Evolutionary conservation across 2,113 vertebrate species (phyloP).

Genomic region (Oceanodroma tethys): DNA sequence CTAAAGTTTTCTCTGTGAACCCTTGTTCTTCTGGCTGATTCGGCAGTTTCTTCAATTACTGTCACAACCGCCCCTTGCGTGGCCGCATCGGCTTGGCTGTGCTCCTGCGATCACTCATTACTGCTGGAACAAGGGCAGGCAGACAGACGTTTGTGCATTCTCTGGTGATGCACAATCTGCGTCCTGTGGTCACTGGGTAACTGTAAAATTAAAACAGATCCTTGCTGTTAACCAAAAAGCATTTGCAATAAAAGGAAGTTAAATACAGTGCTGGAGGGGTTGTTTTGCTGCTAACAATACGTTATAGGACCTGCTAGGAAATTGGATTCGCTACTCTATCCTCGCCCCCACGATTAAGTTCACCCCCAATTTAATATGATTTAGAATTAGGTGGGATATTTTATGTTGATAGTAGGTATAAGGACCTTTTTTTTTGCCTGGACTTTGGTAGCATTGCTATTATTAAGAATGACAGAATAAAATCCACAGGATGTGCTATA

Average conservation of each 20-base stretch:
- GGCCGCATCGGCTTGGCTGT: neutral
- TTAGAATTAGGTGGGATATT: neutral
- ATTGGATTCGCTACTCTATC: neutral
- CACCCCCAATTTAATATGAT: neutral
- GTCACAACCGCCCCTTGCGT: neutral
- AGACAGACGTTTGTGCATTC: neutral
- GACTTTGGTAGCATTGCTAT: neutral
- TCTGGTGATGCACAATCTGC: constrained; percentile 20
- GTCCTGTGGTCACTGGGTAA: constrained; percentile 26
- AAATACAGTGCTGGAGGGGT: neutral
- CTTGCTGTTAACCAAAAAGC: constrained; percentile 44
- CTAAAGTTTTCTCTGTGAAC: neutral
- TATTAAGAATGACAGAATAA: neutral
- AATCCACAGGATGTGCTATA: neutral
- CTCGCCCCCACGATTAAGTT: neutral
- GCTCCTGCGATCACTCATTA: neutral
- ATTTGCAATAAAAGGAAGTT: constrained; percentile 8
- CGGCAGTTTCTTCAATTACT: neutral
- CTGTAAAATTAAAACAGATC: constrained; percentile 41
- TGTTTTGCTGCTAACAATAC: neutral
- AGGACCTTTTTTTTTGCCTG: neutral
- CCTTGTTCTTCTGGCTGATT: neutral
- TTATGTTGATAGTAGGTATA: neutral
- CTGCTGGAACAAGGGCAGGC: neutral
- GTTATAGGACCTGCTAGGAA: neutral